Percentiles rank a stretch among this genome's conserved stretches.
These are phyloP conservation scores for Acrobasis repandana DNA, from an alignment of 2,888 invertebrate genomes.

Conservation along the genomic window DNA sequence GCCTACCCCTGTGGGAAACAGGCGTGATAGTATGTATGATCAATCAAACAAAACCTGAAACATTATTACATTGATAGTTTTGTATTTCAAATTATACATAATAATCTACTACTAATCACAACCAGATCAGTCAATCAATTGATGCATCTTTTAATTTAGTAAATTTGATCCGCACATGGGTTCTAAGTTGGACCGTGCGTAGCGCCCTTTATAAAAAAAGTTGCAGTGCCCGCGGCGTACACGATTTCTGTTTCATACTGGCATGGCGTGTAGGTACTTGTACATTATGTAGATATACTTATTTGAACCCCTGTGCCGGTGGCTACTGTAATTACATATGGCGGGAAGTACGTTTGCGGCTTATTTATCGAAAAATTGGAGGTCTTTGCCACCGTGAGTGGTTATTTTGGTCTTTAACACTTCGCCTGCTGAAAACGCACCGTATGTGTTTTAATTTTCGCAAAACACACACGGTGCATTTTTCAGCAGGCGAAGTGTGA, in stretches of 20 bases:
- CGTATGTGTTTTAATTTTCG: no score
- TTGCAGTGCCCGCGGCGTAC: conserved; percentile 9
- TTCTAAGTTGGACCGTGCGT: neutral
- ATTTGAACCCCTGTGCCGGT: neutral
- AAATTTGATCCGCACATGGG: neutral
- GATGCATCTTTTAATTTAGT: no score
- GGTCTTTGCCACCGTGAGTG: neutral
- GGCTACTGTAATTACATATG: conserved; percentile 17
- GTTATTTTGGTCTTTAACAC: neutral
- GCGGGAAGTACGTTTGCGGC: neutral
- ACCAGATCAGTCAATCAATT: no score
- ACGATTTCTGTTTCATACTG: conserved; percentile 14
- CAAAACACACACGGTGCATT: no score
- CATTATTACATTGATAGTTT: no score
- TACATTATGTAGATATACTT: neutral
- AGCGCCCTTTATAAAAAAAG: conserved; percentile 5
- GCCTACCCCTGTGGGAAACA: no score
- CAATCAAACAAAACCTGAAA: no score
- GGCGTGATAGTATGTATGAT: no score
- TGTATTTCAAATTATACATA: no score
- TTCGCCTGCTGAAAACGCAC: no score
- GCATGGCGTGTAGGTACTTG: neutral
- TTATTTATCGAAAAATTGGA: conserved; percentile 10
- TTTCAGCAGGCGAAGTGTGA: no score
- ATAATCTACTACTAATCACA: no score